Percentiles rank a stretch among this genome's conserved stretches.
Conservation (phyloP, 2,797 vertebrate genomes). For the Octomys mimax region DNA sequence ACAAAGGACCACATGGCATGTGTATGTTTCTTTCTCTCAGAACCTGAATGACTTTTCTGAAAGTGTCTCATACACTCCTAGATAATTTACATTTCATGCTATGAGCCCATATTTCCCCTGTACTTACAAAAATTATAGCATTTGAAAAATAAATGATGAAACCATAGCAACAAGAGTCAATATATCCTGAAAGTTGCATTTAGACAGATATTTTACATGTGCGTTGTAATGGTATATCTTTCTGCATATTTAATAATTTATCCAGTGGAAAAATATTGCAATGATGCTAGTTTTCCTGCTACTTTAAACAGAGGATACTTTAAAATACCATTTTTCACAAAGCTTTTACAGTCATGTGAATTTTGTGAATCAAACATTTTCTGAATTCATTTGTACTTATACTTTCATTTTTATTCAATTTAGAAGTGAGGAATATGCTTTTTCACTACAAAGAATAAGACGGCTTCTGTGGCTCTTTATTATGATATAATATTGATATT, state of each 20-base stretch:
- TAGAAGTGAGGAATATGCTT: background rate
- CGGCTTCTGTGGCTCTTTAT: background rate
- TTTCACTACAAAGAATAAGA: background rate
- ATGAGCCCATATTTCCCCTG: background rate
- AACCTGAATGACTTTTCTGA: constrained; percentile 17
- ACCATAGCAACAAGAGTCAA: background rate
- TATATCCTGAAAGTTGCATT: background rate
- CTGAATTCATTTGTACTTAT: background rate
- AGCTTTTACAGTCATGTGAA: background rate
- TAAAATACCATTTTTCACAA: constrained; percentile 28
- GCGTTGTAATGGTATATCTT: background rate
- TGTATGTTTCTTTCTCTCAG: background rate
- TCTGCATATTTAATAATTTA: constrained; percentile 4
- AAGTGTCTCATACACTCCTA: background rate
- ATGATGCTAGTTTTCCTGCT: background rate
- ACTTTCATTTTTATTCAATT: constrained; percentile 26
- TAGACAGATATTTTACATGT: background rate
- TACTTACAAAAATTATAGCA: background rate
- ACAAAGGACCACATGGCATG: background rate
- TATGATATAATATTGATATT: background rate
- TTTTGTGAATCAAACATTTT: constrained; percentile 1
- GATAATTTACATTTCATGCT: constrained; percentile 27
- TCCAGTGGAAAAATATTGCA: background rate
- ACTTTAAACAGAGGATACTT: constrained; percentile 50
- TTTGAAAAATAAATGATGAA: constrained; percentile 38